phyloP scores from a whole-genome alignment of 2,797 vertebrate genomes.

The Myotis myotis region DNA sequence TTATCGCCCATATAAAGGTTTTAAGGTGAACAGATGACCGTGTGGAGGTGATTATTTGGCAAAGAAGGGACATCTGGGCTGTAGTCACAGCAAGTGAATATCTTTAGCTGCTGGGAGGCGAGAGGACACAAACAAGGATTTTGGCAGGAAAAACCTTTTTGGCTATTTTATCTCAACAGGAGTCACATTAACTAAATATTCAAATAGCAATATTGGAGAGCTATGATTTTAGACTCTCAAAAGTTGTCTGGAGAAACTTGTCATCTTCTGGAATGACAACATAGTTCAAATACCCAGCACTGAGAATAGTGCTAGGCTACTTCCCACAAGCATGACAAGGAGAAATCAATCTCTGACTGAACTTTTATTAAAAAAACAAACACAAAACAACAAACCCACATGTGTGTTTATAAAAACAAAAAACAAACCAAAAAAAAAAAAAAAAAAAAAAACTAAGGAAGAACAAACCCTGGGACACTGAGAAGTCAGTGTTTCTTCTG shows the following conservation, averaged over 20 bases:
- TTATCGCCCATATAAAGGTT: conserved; percentile 66
- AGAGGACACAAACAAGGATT: background rate
- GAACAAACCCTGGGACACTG: conserved; percentile 18
- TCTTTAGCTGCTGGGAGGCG: background rate
- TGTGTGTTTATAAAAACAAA: background rate
- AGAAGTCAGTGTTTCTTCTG: conserved; percentile 18
- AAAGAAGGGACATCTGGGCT: conserved; percentile 54
- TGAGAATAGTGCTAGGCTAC: background rate
- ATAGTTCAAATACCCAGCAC: background rate
- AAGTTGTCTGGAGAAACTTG: background rate
- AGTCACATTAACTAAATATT: background rate
- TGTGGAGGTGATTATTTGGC: conserved; percentile 40
- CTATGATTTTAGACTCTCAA: background rate
- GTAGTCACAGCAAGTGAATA: background rate
- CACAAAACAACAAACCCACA: no score
- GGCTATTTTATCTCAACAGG: background rate
- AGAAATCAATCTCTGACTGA: background rate
- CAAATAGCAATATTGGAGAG: background rate
- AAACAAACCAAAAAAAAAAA: background rate
- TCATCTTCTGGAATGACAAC: background rate
- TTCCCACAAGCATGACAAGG: background rate
- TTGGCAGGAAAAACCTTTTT: background rate
- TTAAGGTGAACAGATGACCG: conserved; percentile 59
- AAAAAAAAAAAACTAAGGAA: background rate
- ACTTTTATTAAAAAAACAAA: background rate